Evolutionary conservation across 2,113 vertebrate species (phyloP), one percentile per base, ranked within the genome.

Genomic region (Leucopternis melanops): DNA sequence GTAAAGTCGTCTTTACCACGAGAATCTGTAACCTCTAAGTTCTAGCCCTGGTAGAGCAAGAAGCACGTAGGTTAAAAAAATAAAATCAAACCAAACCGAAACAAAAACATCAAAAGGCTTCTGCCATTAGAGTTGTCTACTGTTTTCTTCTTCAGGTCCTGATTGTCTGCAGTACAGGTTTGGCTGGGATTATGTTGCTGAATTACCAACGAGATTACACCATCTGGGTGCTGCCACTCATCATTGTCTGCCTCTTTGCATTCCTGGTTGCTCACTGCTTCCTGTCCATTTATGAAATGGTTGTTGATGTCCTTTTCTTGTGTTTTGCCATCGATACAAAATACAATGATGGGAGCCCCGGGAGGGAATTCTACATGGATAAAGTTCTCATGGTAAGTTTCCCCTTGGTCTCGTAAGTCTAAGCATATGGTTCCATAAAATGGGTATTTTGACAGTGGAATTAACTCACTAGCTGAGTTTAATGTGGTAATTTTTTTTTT

Each of bases 201-300:
- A 99, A 99, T 98, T 99, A 99, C 97, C 99, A 99, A 97, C 98
- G 98, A 44, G 99, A 99, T 96, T 99, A 99, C 94, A 99, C 99
- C 6, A 98, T 99, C 82, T 99, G 99, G 99, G 98, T 99, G 89
- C 98, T 99, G 92, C 99, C 99, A 8, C 99, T 99, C 84, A 91
- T 99, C 97, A 99, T 99, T 92, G 99, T 99, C 97, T 99, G 99
- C 98, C 98, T 99, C 92, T 99, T 99, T 97, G 98, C 99, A 94
- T 99, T 99, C 98, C 98, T 99, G 97, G 99, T 99, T 94, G 99
- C 99, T 79, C 99, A 99, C 97, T 99, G 99, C 98, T 99, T 99
- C 98, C 99, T 99, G 97, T 99, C 99, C 94, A 98, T 99, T 97
- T 99, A 99, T 52, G 99, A 99, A 98, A 99, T 99, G 92, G 99